Percentiles rank a stretch among this genome's conserved stretches.
phyloP scores from a whole-genome alignment of 92 coral and sea anemone species.

The Zoanthus sociatus region DNA sequence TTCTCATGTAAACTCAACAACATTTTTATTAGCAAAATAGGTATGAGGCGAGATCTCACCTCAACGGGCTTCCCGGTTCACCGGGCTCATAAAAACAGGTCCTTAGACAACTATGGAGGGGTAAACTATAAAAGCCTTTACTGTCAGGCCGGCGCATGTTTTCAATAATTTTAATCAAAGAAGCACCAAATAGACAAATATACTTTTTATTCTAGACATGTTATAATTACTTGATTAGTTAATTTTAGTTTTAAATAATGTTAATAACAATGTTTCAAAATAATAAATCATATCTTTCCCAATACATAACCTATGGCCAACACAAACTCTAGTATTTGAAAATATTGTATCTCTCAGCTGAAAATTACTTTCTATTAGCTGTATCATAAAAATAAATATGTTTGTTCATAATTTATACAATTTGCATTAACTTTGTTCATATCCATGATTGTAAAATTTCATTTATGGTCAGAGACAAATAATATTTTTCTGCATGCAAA shows the following conservation, averaged over 20 bases:
- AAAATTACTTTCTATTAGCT: background rate
- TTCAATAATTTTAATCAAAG: background rate
- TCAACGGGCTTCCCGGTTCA: no score
- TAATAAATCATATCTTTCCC: background rate
- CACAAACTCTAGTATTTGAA: slow-evolving; percentile 10
- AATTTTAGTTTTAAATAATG: background rate
- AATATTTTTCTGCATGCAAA: slow-evolving; percentile 9
- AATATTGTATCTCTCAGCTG: slow-evolving; percentile 2
- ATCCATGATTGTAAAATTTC: slow-evolving; percentile 16
- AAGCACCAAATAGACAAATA: slow-evolving; percentile 6
- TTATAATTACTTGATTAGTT: slow-evolving; percentile 11
- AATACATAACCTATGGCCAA: background rate
- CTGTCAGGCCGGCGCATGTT: no score
- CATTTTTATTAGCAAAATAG: no score
- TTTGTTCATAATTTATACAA: background rate
- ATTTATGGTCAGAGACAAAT: slow-evolving; percentile 26
- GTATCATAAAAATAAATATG: background rate
- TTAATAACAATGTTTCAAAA: background rate
- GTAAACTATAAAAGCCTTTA: no score
- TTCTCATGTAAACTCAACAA: no score
- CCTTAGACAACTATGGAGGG: no score
- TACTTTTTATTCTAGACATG: slow-evolving; percentile 2
- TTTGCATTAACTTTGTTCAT: slow-evolving; percentile 12
- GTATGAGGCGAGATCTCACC: no score
- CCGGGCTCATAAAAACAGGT: no score